Evolutionary conservation across 2,113 vertebrate species (phyloP).

Genomic region (Anoura caudifer): DNA sequence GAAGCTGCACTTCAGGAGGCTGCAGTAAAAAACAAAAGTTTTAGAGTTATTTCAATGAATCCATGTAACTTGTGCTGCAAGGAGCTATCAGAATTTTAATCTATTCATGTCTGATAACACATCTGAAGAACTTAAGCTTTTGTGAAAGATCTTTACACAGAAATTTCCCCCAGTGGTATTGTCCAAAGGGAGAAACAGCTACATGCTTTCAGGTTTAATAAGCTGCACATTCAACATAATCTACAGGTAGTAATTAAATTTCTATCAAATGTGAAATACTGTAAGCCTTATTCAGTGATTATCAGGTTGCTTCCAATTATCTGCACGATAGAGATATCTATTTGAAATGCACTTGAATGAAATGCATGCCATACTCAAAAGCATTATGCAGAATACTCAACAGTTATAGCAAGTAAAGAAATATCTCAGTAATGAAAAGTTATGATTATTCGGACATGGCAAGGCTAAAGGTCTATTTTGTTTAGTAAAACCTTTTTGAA

Average conservation of each 20-base stretch:
- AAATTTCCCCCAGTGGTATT: neutral
- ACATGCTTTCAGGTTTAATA: neutral
- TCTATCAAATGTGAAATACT: neutral
- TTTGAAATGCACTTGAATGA: neutral
- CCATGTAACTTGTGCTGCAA: neutral
- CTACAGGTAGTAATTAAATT: neutral
- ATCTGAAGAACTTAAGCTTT: neutral
- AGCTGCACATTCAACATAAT: neutral
- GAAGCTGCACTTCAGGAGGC: neutral
- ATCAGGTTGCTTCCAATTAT: neutral
- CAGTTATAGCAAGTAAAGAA: neutral
- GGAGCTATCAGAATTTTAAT: neutral
- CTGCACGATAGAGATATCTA: neutral
- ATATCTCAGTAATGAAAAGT: neutral
- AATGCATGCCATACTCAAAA: neutral
- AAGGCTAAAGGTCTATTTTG: neutral
- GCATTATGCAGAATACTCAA: neutral
- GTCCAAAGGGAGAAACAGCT: neutral
- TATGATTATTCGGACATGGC: neutral
- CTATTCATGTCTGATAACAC: neutral
- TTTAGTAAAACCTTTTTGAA: constrained; percentile 8
- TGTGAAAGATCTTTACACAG: neutral
- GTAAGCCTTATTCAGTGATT: neutral
- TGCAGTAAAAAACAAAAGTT: neutral
- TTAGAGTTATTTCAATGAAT: neutral